phyloP scores from a whole-genome alignment of 2,888 invertebrate species.

The Sclerodermus sp. region DNA sequence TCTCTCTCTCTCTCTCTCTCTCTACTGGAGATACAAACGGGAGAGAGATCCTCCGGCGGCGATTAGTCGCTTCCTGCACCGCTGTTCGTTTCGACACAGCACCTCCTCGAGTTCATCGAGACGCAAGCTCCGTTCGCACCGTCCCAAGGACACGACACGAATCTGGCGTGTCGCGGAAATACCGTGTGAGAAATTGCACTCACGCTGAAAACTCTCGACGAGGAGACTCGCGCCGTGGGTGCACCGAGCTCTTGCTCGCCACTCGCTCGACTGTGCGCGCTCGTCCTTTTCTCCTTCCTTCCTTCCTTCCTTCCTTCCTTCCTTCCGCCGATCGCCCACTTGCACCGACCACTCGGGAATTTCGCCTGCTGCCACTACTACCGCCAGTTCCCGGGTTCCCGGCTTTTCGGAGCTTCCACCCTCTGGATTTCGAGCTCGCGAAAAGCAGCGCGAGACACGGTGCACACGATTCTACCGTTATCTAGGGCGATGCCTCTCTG shows the following conservation, averaged over 20 bases:
- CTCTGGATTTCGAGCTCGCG: slow-evolving; percentile 16
- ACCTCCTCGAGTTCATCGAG: slow-evolving; percentile 35
- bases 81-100: slow-evolving; percentile 34
- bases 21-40: slow-evolving; percentile 3
- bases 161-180: slow-evolving; percentile 16
- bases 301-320: no score
- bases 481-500: slow-evolving; percentile 54
- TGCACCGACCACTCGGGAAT: not conserved
- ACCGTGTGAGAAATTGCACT: slow-evolving; percentile 14
- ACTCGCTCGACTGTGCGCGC: no score
- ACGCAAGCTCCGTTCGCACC: not conserved
- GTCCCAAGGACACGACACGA: slow-evolving; percentile 10
- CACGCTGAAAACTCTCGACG: no score
- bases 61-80: slow-evolving; percentile 37
- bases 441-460: slow-evolving; percentile 37
- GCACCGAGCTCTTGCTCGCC: no score
- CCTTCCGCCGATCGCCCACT: not conserved
- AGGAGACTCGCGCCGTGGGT: no score
- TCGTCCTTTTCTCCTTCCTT: no score
- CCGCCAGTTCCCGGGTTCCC: no score
- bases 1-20: slow-evolving; percentile 8
- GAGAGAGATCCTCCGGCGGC: slow-evolving; percentile 26
- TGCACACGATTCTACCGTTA: slow-evolving; percentile 52
- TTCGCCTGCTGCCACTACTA: no score
- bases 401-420: not conserved